phyloP scores from a whole-genome alignment of 2,888 invertebrate species.

The Taphrorychus bicolor region DNA sequence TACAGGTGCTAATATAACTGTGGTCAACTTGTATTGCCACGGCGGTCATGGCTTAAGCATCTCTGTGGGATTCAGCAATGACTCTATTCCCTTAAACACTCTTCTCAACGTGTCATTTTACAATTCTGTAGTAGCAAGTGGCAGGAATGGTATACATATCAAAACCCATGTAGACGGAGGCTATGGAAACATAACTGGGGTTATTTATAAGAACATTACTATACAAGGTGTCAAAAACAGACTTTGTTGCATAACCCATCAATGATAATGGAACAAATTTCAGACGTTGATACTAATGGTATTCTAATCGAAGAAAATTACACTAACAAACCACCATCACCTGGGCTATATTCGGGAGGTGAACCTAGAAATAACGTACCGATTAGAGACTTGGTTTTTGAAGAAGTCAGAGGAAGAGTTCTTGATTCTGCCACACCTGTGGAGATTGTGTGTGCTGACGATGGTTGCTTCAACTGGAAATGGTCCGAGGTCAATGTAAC shows the following conservation, averaged over 20 bases:
- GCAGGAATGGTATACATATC: conserved; percentile 43
- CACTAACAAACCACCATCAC: conserved; percentile 24
- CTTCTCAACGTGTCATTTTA: conserved; percentile 36
- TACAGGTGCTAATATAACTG: conserved; percentile 36
- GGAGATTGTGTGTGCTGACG: conserved; percentile 42
- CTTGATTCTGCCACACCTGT: conserved; percentile 25
- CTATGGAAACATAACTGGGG: conserved; percentile 33
- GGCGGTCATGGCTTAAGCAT: conserved; percentile 44
- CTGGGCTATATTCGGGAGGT: neutral
- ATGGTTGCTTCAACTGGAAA: conserved; percentile 39
- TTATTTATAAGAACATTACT: conserved; percentile 41
- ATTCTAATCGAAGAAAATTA: conserved; percentile 44
- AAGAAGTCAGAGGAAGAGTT: conserved; percentile 32
- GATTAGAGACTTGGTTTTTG: conserved; percentile 38
- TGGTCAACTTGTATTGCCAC: conserved; percentile 39
- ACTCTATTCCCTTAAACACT: conserved; percentile 35
- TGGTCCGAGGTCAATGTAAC: conserved; percentile 37
- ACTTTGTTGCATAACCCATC: neutral
- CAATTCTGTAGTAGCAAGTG: conserved; percentile 32
- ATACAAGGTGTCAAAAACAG: conserved; percentile 6
- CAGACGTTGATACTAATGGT: conserved; percentile 38
- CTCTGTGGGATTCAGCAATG: conserved; percentile 41
- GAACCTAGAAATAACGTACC: conserved; percentile 40
- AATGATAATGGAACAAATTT: neutral
- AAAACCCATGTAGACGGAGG: conserved; percentile 44